phyloP scores from a whole-genome alignment of 1,140 invertebrate species.

The Temnothorax longispinosus region DNA sequence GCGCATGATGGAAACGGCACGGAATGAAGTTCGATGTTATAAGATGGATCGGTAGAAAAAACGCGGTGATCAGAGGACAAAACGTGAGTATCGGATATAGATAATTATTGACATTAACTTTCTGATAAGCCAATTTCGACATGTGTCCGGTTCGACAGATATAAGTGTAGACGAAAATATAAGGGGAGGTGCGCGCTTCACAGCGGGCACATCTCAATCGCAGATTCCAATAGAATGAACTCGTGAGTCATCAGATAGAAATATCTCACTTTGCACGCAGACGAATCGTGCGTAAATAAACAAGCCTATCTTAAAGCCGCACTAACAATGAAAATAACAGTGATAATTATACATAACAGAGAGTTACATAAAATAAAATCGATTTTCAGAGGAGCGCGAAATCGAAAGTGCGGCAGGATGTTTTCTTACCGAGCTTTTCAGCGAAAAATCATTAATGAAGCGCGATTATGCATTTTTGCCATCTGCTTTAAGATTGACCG shows the following conservation, averaged over 20 bases:
- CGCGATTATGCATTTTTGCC: neutral
- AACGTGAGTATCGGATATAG: neutral
- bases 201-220: constrained; percentile 4
- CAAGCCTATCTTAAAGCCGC: constrained; percentile 41
- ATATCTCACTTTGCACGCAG: constrained; percentile 49
- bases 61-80: neutral
- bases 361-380: neutral
- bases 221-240: constrained; percentile 30
- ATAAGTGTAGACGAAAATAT: constrained; percentile 8
- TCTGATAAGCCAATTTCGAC: constrained; percentile 3
- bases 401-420: neutral
- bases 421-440: neutral
- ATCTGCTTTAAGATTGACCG: neutral
- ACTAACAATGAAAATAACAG: constrained; percentile 55
- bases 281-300: constrained; percentile 64
- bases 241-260: constrained; percentile 65
- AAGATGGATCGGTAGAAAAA: neutral
- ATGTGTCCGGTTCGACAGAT: neutral
- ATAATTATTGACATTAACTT: neutral
- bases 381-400: neutral
- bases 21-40: constrained; percentile 1
- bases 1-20: neutral
- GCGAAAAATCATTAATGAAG: neutral
- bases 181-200: neutral
- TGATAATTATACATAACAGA: neutral